A percentile compares a stretch with the other conserved stretches of the same genome.
These are phyloP conservation scores for Clinocottus analis DNA, from an alignment of 2,113 vertebrate genomes.

Conservation along the genomic window DNA sequence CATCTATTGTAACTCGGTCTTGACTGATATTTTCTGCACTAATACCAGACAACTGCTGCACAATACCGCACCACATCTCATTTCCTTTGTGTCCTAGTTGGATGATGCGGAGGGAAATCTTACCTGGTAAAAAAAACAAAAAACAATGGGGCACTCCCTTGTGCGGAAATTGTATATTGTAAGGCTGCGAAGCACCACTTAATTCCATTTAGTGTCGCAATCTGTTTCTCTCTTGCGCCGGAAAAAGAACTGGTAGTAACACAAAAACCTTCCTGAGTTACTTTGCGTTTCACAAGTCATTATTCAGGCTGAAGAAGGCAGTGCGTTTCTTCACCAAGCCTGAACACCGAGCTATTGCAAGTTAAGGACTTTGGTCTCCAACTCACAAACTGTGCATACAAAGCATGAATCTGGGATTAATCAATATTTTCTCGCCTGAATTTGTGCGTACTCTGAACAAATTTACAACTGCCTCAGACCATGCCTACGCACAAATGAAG, in stretches of 20 bases:
- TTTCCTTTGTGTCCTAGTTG: slow-evolving; percentile 56
- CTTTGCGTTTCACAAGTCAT: neutral
- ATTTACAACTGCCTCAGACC: neutral
- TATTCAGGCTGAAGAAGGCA: neutral
- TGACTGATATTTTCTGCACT: slow-evolving; percentile 59
- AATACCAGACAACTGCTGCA: slow-evolving; percentile 61
- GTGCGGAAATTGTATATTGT: slow-evolving; percentile 31
- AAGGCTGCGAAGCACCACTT: slow-evolving; percentile 26
- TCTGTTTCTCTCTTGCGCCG: slow-evolving; percentile 20
- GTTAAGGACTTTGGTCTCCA: neutral
- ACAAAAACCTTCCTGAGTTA: neutral
- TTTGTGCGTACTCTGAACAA: neutral
- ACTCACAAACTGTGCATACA: neutral
- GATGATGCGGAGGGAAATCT: slow-evolving; percentile 28
- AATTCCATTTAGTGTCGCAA: slow-evolving; percentile 28
- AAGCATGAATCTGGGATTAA: neutral
- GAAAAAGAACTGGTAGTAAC: neutral
- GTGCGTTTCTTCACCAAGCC: neutral
- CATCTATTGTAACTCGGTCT: slow-evolving; percentile 49
- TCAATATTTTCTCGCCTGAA: neutral
- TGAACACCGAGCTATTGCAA: neutral
- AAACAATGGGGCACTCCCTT: slow-evolving; percentile 31
- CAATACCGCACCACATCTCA: slow-evolving; percentile 50
- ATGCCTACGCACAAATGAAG: neutral
- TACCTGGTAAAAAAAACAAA: slow-evolving; percentile 14